A percentile compares a stretch with the other conserved stretches of the same genome.
Evolutionary conservation across 2,797 vertebrate genomes (phyloP).

Genomic region (Poeciliopsis paucimaculata): DNA sequence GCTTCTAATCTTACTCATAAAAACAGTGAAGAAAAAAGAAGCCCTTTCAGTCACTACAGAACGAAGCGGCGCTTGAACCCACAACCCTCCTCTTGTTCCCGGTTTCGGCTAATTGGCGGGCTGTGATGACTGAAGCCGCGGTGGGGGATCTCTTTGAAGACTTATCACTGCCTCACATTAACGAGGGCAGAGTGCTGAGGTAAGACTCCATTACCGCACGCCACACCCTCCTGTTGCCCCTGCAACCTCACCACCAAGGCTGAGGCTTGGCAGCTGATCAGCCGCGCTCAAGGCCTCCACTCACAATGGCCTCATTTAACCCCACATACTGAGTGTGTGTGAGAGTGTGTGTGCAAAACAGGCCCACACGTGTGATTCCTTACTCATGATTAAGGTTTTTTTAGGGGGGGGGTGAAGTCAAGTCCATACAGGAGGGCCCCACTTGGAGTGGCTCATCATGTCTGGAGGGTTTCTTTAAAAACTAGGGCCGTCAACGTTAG

Average conservation of each 20-base stretch:
- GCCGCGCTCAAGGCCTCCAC: constrained; percentile 55
- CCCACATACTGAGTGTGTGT: constrained; percentile 25
- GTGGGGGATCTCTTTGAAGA: constrained; percentile 69
- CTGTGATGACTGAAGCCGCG: constrained; percentile 52
- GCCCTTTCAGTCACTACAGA: constrained; percentile 22
- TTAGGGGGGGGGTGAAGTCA: constrained; percentile 38
- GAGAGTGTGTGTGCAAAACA: constrained; percentile 38
- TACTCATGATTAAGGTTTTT: constrained; percentile 48
- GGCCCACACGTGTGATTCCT: constrained; percentile 58
- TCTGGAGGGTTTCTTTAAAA: constrained; percentile 27
- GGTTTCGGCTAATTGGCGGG: constrained; percentile 56
- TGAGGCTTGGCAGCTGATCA: constrained; percentile 71
- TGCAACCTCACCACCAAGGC: constrained; percentile 43
- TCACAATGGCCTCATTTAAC: constrained; percentile 66
- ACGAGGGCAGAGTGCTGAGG: constrained; percentile 70
- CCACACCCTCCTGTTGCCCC: constrained; percentile 39
- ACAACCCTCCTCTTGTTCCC: constrained; percentile 43
- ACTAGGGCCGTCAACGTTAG: neutral
- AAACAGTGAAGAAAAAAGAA: neutral
- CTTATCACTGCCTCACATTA: constrained; percentile 74
- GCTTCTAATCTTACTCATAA: neutral
- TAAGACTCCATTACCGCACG: constrained; percentile 61
- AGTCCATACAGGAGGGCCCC: constrained; percentile 41
- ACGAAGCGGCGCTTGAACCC: constrained; percentile 19
- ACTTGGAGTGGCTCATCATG: constrained; percentile 38